Conservation (phyloP, 2,888 invertebrate species). For the Drosophila pseudotakahashii region DNA sequence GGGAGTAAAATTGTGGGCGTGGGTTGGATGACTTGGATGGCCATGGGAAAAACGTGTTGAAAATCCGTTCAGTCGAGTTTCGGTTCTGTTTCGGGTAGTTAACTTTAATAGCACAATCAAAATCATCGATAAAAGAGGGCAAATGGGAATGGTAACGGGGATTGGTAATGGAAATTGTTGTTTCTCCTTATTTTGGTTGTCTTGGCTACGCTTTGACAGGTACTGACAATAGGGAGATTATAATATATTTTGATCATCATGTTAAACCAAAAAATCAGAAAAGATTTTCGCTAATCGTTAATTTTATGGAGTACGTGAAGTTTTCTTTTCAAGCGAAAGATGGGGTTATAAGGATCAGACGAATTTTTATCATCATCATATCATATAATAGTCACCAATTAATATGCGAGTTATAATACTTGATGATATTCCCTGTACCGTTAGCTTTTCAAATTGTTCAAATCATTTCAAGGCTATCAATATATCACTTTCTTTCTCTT, state of each 20-base stretch:
- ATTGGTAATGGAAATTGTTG: slow-evolving; percentile 19
- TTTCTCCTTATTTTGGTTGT: slow-evolving; percentile 1
- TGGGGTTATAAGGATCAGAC: no score
- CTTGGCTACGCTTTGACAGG: not conserved
- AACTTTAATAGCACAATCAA: slow-evolving; percentile 37
- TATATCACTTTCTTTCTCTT: not conserved
- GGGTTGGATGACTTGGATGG: slow-evolving; percentile 5
- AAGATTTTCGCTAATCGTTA: slow-evolving; percentile 6
- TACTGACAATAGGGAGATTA: not conserved
- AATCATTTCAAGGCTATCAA: slow-evolving; percentile 4
- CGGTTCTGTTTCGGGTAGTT: slow-evolving; percentile 33
- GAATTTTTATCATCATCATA: no score
- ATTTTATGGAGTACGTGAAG: slow-evolving; percentile 13
- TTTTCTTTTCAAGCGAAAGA: not conserved
- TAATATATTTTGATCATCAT: slow-evolving; percentile 17
- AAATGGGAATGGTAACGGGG: slow-evolving; percentile 23
- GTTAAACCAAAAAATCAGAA: slow-evolving; percentile 3
- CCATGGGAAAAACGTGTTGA: slow-evolving; percentile 43
- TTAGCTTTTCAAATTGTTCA: not conserved
- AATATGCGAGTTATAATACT: not conserved
- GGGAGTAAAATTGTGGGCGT: slow-evolving; percentile 3
- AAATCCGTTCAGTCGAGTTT: slow-evolving; percentile 29
- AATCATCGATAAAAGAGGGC: slow-evolving; percentile 28
- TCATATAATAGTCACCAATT: not conserved
- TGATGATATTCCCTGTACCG: not conserved